Percentiles rank a stretch among this genome's conserved stretches.
These are phyloP conservation scores for Rhea americana DNA, from an alignment of 2,113 vertebrate species.

Conservation along the genomic window DNA sequence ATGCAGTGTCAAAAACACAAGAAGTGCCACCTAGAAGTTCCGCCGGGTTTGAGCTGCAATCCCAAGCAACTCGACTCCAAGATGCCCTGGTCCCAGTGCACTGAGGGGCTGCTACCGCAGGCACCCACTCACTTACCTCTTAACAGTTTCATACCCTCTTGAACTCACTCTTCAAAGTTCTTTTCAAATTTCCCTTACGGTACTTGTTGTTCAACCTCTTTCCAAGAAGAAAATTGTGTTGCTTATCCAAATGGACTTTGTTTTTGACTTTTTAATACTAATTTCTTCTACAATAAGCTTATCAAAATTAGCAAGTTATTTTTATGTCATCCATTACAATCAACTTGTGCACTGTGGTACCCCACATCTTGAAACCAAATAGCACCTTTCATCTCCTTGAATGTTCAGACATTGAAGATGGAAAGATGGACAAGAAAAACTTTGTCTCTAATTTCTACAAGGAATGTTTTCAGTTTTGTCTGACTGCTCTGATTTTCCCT, in stretches of 20 bases:
- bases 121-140: too few species aligned
- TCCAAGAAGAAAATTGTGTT: neutral
- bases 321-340: neutral
- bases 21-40: neutral
- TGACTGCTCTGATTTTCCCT: neutral
- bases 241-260: neutral
- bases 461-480: neutral
- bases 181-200: too few species aligned
- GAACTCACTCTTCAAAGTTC: too few species aligned
- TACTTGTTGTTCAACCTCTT: neutral
- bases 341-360: neutral
- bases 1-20: too few species aligned
- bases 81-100: too few species aligned
- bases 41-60: too few species aligned
- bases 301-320: neutral
- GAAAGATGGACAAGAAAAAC: neutral
- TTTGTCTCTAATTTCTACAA: neutral
- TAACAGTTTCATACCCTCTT: too few species aligned
- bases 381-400: neutral
- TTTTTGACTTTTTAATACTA: neutral
- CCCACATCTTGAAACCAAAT: neutral
- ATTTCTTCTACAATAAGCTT: neutral
- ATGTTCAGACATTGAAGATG: neutral
- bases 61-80: too few species aligned
- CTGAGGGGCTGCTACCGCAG: too few species aligned